Conservation (phyloP, 92 coral and sea anemone species). For the Epizoanthus stellaris region DNA sequence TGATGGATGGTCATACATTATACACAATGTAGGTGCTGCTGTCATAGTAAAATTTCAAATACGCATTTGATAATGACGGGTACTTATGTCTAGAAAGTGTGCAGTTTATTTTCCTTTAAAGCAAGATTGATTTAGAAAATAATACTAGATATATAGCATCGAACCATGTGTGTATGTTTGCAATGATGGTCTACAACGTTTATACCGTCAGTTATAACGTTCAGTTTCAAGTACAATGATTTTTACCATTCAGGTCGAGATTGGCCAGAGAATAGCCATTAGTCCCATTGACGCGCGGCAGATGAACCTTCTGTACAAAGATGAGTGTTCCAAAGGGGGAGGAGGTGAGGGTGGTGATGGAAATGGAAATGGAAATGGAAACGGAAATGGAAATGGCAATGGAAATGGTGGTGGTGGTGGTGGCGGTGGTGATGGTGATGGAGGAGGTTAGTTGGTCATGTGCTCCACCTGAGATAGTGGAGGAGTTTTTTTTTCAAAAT, state of each 20-base stretch:
- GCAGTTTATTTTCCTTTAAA: too few species aligned
- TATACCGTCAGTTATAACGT: background rate
- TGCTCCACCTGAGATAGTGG: too few species aligned
- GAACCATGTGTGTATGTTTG: too few species aligned
- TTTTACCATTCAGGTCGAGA: background rate
- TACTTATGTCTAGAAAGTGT: too few species aligned
- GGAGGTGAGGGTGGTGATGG: constrained; percentile 1
- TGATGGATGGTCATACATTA: too few species aligned
- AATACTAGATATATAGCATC: too few species aligned
- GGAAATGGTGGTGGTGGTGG: background rate
- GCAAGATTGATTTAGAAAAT: too few species aligned
- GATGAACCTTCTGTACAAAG: background rate
- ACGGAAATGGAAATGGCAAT: background rate
- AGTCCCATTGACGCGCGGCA: constrained; percentile 9
- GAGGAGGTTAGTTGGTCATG: background rate
- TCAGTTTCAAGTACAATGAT: background rate
- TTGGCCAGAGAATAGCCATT: constrained; percentile 8
- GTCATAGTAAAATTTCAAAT: too few species aligned
- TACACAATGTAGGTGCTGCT: too few species aligned
- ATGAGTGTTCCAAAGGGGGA: background rate
- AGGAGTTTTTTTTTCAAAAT: too few species aligned
- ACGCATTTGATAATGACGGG: too few species aligned
- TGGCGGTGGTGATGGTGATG: background rate
- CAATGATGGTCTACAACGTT: background rate
- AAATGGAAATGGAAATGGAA: background rate